These are phyloP conservation scores for Drosophila neocordata DNA, from an alignment of 1,140 invertebrate genomes.

Conservation along the genomic window DNA sequence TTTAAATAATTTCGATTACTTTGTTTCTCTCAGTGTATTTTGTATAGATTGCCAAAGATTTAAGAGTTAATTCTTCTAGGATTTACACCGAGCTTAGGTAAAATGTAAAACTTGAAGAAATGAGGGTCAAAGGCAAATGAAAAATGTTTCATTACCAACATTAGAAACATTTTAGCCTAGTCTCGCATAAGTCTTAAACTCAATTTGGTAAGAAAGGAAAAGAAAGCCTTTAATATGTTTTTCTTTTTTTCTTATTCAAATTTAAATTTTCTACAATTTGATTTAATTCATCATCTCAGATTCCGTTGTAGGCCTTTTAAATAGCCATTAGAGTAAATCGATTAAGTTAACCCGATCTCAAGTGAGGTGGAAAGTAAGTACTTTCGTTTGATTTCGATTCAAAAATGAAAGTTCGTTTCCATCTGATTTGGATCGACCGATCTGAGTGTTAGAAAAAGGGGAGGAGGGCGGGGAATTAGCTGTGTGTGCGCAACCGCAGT, in stretches of 20 bases:
- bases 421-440: slow-evolving; percentile 10
- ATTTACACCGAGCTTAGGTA: slow-evolving; percentile 26
- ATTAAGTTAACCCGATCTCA: slow-evolving; percentile 36
- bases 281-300: neutral
- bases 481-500: slow-evolving; percentile 58
- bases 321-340: slow-evolving; percentile 42
- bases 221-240: too few species aligned
- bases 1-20: too few species aligned
- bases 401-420: slow-evolving; percentile 71
- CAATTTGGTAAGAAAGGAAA: too few species aligned
- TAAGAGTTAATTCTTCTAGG: slow-evolving; percentile 29
- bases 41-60: slow-evolving; percentile 31
- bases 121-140: slow-evolving; percentile 8
- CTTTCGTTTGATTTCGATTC: slow-evolving; percentile 57
- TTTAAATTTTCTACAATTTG: neutral
- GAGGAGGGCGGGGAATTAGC: slow-evolving; percentile 34
- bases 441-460: slow-evolving; percentile 18
- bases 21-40: slow-evolving; percentile 15
- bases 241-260: neutral
- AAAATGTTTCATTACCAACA: neutral
- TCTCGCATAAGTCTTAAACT: too few species aligned
- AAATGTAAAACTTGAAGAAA: slow-evolving; percentile 9
- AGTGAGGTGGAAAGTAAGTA: slow-evolving; percentile 42
- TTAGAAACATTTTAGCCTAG: neutral
- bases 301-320: slow-evolving; percentile 23